Conservation (phyloP, 1,140 invertebrate species). For the Aplysia californica region DNA sequence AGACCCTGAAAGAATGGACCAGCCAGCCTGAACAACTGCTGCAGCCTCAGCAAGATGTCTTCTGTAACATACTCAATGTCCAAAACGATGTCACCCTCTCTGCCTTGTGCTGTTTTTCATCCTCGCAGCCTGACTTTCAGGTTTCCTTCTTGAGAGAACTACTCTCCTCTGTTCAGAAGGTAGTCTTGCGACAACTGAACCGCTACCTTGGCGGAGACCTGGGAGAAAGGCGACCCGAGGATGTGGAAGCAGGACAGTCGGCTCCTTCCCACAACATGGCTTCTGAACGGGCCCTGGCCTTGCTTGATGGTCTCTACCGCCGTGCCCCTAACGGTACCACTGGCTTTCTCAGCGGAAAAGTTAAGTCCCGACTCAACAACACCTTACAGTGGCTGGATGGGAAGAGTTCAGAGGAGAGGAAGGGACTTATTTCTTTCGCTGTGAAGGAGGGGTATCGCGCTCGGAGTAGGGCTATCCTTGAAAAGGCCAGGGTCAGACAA, state of each 20-base stretch:
- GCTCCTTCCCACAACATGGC: background rate
- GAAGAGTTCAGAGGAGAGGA: background rate
- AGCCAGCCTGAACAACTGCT: too few species aligned
- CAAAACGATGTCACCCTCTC: too few species aligned
- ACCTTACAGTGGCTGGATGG: background rate
- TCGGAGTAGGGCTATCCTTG: background rate
- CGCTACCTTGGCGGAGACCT: background rate
- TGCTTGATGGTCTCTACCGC: background rate
- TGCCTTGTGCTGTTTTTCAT: background rate
- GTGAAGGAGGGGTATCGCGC: background rate
- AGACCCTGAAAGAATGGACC: too few species aligned
- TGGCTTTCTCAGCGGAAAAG: background rate
- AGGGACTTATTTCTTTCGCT: background rate
- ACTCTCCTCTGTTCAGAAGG: background rate
- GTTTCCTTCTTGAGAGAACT: background rate
- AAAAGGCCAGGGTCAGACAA: background rate
- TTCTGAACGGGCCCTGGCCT: background rate
- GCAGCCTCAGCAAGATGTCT: too few species aligned
- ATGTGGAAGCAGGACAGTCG: background rate
- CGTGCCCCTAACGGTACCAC: background rate
- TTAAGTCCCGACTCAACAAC: background rate
- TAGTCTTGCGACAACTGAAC: background rate
- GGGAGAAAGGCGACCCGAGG: background rate
- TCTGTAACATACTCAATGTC: too few species aligned
- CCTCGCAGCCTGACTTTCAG: too few species aligned